Base-by-base conservation (phyloP, 2,888 invertebrate species). In the Lepidocyrtoides sp. region DNA sequence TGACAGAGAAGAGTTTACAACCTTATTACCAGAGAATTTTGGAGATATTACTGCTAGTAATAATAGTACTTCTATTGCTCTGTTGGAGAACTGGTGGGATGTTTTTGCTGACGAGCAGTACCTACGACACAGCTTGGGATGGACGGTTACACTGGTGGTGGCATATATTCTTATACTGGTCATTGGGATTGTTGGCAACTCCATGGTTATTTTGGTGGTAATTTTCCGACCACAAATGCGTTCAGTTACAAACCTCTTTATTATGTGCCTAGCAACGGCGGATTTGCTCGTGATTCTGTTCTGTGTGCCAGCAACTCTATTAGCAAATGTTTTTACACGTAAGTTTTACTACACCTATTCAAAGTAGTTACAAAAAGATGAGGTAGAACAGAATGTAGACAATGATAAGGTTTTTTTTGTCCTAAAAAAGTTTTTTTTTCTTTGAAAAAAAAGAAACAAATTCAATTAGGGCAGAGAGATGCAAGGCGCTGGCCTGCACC, bases 261-360 rank as follows among this genome's bases (percentile, higher is more conserved):
- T 96, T 95, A 95, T 77, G 95, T 96, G 92, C 36, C 75, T 93
- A 41, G 92, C 94, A 4, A 60, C 91, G 0, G 94, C 94, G 0
- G 94, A 94, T 93, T 94, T 96, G n/a, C 94, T 96, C 60, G 95
- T 96, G 54, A 94, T 95, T 20, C 93, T 96, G 23, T 95, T 96
- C 93, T 96, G 95, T 92, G 94, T 96, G 2, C 96, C 96, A 0
- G 95, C 95, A 10, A 96, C 95, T 2, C 94, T 96, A 2, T 93
- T 96, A 66, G 95, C 95, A 85, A 96, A 95, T 92, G 94, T 96
- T 8, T 95, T 95, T 60, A 95, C 95, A 69, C 95, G 96, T 96
- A 94, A n/a, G n/a, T n/a, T n/a, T n/a, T n/a, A n/a, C n/a, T n/a
- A n/a, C n/a, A n/a, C n/a, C n/a, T n/a, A n/a, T n/a, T n/a, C n/a